Evolutionary conservation across 30 jellyfish, hydroid and myxozoan species (phyloP), one percentile per base, ranked within the genome.

Genomic region (Cassiopea xamachana): DNA sequence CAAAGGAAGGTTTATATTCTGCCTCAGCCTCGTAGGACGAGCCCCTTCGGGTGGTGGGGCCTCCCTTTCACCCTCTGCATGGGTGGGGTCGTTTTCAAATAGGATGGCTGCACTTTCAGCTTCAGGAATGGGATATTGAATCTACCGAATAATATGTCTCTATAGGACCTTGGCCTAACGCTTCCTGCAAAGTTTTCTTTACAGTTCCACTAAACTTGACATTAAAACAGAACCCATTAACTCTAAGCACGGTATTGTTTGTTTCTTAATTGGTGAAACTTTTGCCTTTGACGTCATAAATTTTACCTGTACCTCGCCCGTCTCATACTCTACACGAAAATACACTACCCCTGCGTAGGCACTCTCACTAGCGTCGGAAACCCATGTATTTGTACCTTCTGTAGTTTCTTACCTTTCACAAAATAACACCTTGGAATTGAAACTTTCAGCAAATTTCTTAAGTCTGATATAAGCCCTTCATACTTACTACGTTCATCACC

Each of bases 311-410:
- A 94, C 93, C 73, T 91, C 60, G n/a, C 93, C 97, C 86, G 78
- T 77, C 19, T 82, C 80, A 77, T 77, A 80, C 50, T 50, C 77
- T 27, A 94, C 91, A 43, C 97, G 61, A 15, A 94, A 72, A 74
- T 94, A 89, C 18, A 94, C 93, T 61, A 94, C 97, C 8, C 96
- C 86, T 27, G 84, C 92, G 62, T 89, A 89, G 48, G 88, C 94
- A 2, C 80, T 73, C 68, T 55, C 85, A 60, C 97, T 89, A 46
- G 96, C 92, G 61, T 89, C 98, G 8, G 95, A 86, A 89, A 83
- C 19, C 86, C 95, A 90, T 94, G 98, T n/a, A 89, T 14, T 83
- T 94, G 88, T 27, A 81, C 70, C 2, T 81, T 90, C 15, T 58
- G 15, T n/a, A 81, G 58, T n/a, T 79, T 48, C 2, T 79, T 76